These are phyloP conservation scores for Petaurus breviceps DNA, from an alignment of 2,113 vertebrate genomes.

Conservation along the genomic window DNA sequence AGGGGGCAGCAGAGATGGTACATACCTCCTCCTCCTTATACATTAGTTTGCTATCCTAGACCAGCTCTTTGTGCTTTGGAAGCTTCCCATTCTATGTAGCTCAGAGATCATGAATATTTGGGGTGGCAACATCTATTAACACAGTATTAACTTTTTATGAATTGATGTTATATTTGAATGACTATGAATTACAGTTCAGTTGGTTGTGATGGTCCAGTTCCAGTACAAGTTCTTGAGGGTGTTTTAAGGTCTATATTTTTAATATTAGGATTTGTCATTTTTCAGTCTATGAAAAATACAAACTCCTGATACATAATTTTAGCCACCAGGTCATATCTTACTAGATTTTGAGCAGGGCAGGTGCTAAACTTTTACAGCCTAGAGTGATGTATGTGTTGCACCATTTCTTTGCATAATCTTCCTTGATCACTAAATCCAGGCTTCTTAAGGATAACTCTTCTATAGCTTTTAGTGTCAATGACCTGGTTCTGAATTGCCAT, in stretches of 20 bases:
- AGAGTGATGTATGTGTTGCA: neutral
- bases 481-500: neutral
- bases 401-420: neutral
- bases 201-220: neutral
- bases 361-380: neutral
- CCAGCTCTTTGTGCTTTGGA: neutral
- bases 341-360: neutral
- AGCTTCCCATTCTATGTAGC: neutral
- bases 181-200: neutral
- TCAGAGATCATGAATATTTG: neutral
- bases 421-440: neutral
- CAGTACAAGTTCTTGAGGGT: neutral
- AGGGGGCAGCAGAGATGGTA: neutral
- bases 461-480: neutral
- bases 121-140: neutral
- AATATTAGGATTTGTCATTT: neutral
- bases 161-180: neutral
- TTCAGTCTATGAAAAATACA: neutral
- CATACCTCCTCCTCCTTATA: neutral
- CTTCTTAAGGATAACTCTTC: neutral
- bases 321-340: neutral
- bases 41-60: neutral
- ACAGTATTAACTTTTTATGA: neutral
- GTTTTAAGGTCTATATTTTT: neutral
- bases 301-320: neutral